A percentile compares a stretch with the other conserved stretches of the same genome.
These are phyloP conservation scores for Phlogophora meticulosa DNA, from an alignment of 2,888 invertebrate species.

Conservation along the genomic window DNA sequence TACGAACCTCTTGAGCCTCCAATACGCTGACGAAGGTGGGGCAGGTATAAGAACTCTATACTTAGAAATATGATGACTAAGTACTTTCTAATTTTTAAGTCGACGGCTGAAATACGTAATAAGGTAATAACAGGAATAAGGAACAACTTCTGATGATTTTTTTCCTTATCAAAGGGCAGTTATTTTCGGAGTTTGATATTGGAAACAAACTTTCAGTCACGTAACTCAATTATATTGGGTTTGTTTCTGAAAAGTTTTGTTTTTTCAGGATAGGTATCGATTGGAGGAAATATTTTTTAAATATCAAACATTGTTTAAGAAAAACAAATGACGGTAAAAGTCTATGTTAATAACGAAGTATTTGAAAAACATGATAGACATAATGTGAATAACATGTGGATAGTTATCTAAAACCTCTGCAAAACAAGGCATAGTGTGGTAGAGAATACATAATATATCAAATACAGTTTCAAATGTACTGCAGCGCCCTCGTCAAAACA, in stretches of 20 bases:
- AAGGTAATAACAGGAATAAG: slow-evolving; percentile 28
- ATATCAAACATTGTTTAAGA: slow-evolving; percentile 3
- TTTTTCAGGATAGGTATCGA: slow-evolving; percentile 28
- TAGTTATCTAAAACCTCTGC: slow-evolving; percentile 6
- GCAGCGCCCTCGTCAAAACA: slow-evolving; percentile 70
- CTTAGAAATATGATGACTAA: slow-evolving; percentile 55
- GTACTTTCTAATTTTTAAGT: slow-evolving; percentile 59
- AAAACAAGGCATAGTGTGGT: background rate
- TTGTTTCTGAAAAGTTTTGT: slow-evolving; percentile 30
- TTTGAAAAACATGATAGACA: slow-evolving; percentile 5
- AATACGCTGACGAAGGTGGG: slow-evolving; percentile 73
- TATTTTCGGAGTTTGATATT: slow-evolving; percentile 30
- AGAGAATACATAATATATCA: slow-evolving; percentile 56
- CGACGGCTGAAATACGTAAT: slow-evolving; percentile 24
- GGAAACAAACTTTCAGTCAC: slow-evolving; percentile 32
- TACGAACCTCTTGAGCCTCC: slow-evolving; percentile 72
- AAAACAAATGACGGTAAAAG: background rate
- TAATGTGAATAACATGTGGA: background rate
- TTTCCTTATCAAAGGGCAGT: slow-evolving; percentile 26
- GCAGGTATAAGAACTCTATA: slow-evolving; percentile 53
- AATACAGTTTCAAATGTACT: slow-evolving; percentile 68
- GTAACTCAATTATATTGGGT: slow-evolving; percentile 40
- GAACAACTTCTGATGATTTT: slow-evolving; percentile 32
- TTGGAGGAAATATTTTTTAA: background rate
- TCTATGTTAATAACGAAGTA: background rate